Evolutionary conservation across 1,140 invertebrate genomes (phyloP), one percentile per base, ranked within the genome.

Genomic region (Bombus ignitus): DNA sequence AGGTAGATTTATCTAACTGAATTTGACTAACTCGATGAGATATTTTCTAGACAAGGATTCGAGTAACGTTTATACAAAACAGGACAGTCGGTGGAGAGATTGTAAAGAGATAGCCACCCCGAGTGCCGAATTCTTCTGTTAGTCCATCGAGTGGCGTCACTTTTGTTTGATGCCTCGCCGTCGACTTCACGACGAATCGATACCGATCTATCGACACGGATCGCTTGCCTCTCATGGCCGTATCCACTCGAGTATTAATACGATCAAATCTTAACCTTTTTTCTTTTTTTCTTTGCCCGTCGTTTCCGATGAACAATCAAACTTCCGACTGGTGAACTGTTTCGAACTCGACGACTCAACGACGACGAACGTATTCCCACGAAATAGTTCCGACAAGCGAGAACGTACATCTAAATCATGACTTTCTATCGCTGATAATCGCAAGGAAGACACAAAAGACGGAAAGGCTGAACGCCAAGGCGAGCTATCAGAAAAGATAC

Each of bases 131-230:
- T 93, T 93, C 92, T 91, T 86, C 37, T 81, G 91, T 92, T 90
- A 81, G 83, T 88, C 88, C 42, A 91, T 59, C 66, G 66, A 87
- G 89, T 86, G 83, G 85, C 87, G 88, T 93, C 89, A 92, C 75
- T 87, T 92, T 93, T 93, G 90, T 93, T 92, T 92, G 89, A 91
- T 90, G 90, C 88, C 87, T 91, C 85, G 87, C 89, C 88, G 87
- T 92, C 89, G 83, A 92, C 85, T 87, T 88, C 78, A 82, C 32
- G 39, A 68, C 35, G 8, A 78, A 88, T 91, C 89, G 93, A 93
- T 93, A 91, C 57, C 81, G 87, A 93, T 93, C 91, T 90, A 92
- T 90, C 90, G 88, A 88, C 65, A 87, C 86, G 88, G 87, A 91
- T 92, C 90, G 88, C 77, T 90, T 89, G 89, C 88, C 88, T 80